Conservation (phyloP, 2,113 vertebrate genomes). For the Oncorhynchus mykiss region DNA sequence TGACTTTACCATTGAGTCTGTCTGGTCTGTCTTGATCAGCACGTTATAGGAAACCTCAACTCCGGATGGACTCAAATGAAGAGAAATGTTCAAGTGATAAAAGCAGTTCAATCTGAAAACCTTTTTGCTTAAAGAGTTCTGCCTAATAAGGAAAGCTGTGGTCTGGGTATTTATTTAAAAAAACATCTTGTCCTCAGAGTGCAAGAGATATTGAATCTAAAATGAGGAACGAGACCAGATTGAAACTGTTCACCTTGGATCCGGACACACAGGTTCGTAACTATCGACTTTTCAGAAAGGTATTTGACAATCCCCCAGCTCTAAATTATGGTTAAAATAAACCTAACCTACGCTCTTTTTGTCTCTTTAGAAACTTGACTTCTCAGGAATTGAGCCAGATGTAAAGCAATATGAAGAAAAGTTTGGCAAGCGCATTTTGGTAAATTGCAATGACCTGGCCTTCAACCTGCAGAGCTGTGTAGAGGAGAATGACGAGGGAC, state of each 20-base stretch:
- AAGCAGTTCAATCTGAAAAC: slow-evolving; percentile 32
- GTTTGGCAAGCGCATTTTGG: slow-evolving; percentile 90
- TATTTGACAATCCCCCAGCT: not conserved
- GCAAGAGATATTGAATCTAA: slow-evolving; percentile 90
- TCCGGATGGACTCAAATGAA: slow-evolving; percentile 26
- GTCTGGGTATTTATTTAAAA: no score
- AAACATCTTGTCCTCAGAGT: slow-evolving; percentile 69
- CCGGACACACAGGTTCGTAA: slow-evolving; percentile 89
- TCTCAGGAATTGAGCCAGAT: slow-evolving; percentile 89
- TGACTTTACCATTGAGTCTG: no score
- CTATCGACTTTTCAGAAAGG: not conserved
- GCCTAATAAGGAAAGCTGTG: no score
- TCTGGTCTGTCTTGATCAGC: no score
- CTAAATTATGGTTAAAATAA: slow-evolving; percentile 1
- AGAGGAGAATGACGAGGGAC: slow-evolving; percentile 90
- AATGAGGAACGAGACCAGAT: slow-evolving; percentile 88
- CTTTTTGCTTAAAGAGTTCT: slow-evolving; percentile 14
- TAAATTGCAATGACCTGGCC: slow-evolving; percentile 89
- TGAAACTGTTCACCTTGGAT: slow-evolving; percentile 93
- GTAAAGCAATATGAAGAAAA: slow-evolving; percentile 95
- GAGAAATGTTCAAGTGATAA: slow-evolving; percentile 13
- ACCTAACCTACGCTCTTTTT: not conserved
- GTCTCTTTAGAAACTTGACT: slow-evolving; percentile 87
- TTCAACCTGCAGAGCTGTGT: slow-evolving; percentile 96
- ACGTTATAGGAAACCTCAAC: slow-evolving; percentile 6